phyloP scores from a whole-genome alignment of 2,113 vertebrate genomes.

The Arothron firmamentum region DNA sequence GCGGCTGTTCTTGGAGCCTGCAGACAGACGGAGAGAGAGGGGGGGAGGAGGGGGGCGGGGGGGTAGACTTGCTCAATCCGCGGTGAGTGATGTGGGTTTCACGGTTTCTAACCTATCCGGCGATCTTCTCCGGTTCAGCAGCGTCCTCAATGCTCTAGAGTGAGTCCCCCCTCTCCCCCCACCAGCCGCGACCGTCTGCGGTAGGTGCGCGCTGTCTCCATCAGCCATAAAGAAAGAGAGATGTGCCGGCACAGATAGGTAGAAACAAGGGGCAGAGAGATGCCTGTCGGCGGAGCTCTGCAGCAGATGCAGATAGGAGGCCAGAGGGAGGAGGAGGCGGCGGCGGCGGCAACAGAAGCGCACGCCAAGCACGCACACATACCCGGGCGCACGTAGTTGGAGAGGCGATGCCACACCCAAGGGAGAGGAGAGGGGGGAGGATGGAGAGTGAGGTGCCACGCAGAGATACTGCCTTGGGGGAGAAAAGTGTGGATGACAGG shows the following conservation, averaged over 20 bases:
- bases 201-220: neutral
- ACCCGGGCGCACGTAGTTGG: slow-evolving; percentile 7
- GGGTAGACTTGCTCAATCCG: slow-evolving; percentile 49
- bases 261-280: slow-evolving; percentile 24
- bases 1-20: slow-evolving; percentile 78
- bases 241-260: slow-evolving; percentile 1
- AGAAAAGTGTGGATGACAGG: no score
- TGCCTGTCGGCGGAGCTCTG: slow-evolving; percentile 60
- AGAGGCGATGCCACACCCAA: slow-evolving; percentile 68
- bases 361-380: slow-evolving; percentile 10
- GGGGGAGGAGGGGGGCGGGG: slow-evolving; percentile 8
- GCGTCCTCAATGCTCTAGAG: slow-evolving; percentile 58
- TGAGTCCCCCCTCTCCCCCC: slow-evolving; percentile 39
- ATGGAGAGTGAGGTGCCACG: slow-evolving; percentile 31
- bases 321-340: slow-evolving; percentile 45
- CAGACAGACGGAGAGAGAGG: slow-evolving; percentile 57
- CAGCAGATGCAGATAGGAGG: slow-evolving; percentile 66
- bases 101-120: slow-evolving; percentile 59
- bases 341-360: slow-evolving; percentile 25
- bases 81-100: slow-evolving; percentile 69
- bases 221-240: neutral
- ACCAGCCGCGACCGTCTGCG: slow-evolving; percentile 9
- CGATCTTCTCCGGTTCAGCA: slow-evolving; percentile 43
- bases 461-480: neutral
- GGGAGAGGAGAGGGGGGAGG: slow-evolving; percentile 47